These are phyloP conservation scores for Acleris laterana DNA, from an alignment of 2,888 invertebrate genomes.

Conservation along the genomic window DNA sequence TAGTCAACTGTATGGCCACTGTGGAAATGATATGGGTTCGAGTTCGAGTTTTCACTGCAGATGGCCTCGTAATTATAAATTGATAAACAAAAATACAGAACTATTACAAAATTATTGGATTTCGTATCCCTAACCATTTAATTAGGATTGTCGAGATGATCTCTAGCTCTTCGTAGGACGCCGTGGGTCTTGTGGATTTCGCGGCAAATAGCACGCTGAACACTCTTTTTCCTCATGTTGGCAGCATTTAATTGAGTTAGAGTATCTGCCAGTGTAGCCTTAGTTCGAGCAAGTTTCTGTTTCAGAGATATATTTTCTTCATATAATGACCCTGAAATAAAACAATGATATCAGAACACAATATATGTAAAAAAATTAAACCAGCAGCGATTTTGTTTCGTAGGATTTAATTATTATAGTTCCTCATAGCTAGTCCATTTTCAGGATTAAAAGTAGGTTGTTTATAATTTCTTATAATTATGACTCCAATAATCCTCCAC, in stretches of 20 bases:
- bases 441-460: too few species aligned
- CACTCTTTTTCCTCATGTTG: constrained; percentile 91
- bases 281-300: constrained; percentile 88
- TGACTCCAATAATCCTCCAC: too few species aligned
- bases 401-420: too few species aligned
- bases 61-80: too few species aligned
- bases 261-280: constrained; percentile 90
- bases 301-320: constrained; percentile 89
- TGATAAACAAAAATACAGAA: neutral
- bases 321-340: constrained; percentile 69
- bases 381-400: too few species aligned
- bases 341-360: neutral
- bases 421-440: too few species aligned
- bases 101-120: constrained; percentile 8
- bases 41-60: too few species aligned
- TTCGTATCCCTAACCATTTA: constrained; percentile 29
- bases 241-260: constrained; percentile 89
- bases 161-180: constrained; percentile 89
- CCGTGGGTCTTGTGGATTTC: constrained; percentile 92
- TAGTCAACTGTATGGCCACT: too few species aligned
- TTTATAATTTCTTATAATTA: too few species aligned
- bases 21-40: too few species aligned
- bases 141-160: constrained; percentile 86
- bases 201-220: constrained; percentile 92
- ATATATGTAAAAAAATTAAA: too few species aligned